Conservation (phyloP, 2,797 vertebrate genomes). For the Hylomyscus alleni region DNA sequence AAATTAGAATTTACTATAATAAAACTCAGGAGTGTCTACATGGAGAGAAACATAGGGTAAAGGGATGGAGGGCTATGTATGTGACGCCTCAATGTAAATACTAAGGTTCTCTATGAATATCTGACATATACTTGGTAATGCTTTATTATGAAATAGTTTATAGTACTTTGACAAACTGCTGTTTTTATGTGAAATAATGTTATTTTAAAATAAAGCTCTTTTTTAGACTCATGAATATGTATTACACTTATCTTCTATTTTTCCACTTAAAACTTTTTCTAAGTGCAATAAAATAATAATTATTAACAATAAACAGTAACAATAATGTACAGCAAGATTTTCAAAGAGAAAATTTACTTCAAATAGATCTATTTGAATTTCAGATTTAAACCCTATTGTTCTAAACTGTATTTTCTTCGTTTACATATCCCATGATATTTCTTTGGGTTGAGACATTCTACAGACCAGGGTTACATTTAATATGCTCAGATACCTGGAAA, state of each 20-base stretch:
- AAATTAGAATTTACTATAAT: background rate
- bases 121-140: background rate
- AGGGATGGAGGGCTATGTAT: background rate
- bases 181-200: background rate
- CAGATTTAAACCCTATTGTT: background rate
- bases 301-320: background rate
- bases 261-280: conserved; percentile 38
- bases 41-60: background rate
- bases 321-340: background rate
- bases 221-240: background rate
- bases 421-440: background rate
- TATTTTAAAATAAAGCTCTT: background rate
- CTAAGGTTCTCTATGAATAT: background rate
- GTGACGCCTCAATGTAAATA: background rate
- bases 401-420: background rate
- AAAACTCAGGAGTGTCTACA: background rate
- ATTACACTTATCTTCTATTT: background rate
- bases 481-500: background rate
- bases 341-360: background rate
- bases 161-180: background rate
- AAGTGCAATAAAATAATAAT: background rate
- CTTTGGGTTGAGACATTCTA: background rate
- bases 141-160: background rate
- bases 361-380: background rate
- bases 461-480: background rate